phyloP scores from a whole-genome alignment of 1,140 invertebrate species.

The Aethina tumida region DNA sequence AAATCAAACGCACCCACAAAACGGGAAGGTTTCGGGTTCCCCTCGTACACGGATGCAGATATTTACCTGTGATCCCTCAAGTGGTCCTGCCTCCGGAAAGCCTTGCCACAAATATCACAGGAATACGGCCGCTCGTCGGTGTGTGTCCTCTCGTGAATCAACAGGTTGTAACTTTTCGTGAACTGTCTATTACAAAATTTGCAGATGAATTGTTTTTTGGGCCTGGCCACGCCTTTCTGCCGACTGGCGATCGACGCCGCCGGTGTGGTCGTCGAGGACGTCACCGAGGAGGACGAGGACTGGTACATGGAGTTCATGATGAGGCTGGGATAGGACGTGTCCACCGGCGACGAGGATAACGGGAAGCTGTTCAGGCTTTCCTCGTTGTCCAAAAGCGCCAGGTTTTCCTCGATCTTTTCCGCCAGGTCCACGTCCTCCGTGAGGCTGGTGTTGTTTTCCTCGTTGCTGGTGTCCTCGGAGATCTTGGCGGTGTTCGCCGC shows the following conservation, averaged over 20 bases:
- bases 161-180: constrained; percentile 92
- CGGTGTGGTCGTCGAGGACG: constrained; percentile 15
- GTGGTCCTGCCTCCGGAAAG: constrained; percentile 90
- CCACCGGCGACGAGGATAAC: constrained; percentile 41
- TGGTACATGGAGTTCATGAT: constrained; percentile 51
- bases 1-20: too few relatives aligned
- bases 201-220: constrained; percentile 93
- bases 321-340: constrained; percentile 47
- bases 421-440: constrained; percentile 49
- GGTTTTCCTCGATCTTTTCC: constrained; percentile 50
- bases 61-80: constrained; percentile 78
- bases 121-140: constrained; percentile 92
- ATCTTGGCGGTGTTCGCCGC: constrained; percentile 46
- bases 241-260: constrained; percentile 23
- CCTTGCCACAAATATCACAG: constrained; percentile 92
- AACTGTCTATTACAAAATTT: constrained; percentile 91
- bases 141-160: constrained; percentile 91
- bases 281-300: constrained; percentile 32
- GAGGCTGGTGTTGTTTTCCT: constrained; percentile 36
- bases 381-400: constrained; percentile 47
- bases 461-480: constrained; percentile 42
- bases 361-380: constrained; percentile 37
- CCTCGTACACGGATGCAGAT: too few relatives aligned
- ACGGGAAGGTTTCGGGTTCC: too few relatives aligned
- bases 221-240: constrained; percentile 50